These are phyloP conservation scores for Ephydatia muelleri DNA, from an alignment of 37 sponge, comb jelly and placozoan genomes.

Conservation along the genomic window DNA sequence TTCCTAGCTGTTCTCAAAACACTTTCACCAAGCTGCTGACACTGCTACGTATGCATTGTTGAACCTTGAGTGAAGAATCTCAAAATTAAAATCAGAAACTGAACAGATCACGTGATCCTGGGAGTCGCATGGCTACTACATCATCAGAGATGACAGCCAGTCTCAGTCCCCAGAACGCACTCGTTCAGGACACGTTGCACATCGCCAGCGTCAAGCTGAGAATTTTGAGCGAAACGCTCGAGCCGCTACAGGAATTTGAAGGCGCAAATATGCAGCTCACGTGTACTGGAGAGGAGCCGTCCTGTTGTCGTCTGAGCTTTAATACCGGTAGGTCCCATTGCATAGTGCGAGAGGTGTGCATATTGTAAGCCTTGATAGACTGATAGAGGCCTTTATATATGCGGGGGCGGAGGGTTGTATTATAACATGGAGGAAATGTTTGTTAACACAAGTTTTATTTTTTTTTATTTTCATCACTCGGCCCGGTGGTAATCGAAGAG, in stretches of 20 bases:
- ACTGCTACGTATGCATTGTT: too few species aligned
- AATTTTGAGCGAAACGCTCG: slow-evolving; percentile 29
- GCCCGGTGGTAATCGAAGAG: slow-evolving; percentile 16
- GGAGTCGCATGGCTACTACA: neutral
- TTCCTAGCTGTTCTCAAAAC: too few species aligned
- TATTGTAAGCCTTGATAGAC: too few species aligned
- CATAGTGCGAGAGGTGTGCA: neutral
- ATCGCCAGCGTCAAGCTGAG: slow-evolving; percentile 9
- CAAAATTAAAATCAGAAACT: too few species aligned
- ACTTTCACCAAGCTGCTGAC: too few species aligned
- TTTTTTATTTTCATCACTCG: neutral
- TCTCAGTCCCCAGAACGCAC: neutral
- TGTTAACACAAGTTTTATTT: neutral
- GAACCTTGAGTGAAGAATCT: too few species aligned
- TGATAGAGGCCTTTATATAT: neutral
- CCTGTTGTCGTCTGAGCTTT: slow-evolving; percentile 20
- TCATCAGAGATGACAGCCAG: neutral
- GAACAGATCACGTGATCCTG: neutral
- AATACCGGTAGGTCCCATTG: slow-evolving; percentile 4
- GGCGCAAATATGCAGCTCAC: slow-evolving; percentile 19
- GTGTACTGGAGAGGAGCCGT: neutral
- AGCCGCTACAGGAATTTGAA: neutral
- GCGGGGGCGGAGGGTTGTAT: neutral
- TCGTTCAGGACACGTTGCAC: neutral
- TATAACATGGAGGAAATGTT: neutral